Evolutionary conservation across 2,113 vertebrate genomes (phyloP).

Genomic region (Seriola dumerili): DNA sequence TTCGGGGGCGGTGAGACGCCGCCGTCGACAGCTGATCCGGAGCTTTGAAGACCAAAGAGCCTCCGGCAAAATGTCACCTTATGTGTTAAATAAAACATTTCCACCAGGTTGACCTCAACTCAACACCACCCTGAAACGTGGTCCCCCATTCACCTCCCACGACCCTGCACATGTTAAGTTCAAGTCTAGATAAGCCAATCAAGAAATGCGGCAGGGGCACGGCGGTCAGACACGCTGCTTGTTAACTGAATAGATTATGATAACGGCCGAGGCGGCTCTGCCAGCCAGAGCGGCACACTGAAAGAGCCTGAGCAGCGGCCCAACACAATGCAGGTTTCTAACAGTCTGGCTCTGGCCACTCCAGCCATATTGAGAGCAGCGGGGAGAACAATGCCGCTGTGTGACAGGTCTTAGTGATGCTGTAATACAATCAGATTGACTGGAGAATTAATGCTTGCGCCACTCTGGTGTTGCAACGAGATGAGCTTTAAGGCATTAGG

Average conservation of each 20-base stretch:
- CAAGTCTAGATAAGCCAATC: slow-evolving; percentile 56
- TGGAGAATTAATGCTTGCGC: slow-evolving; percentile 51
- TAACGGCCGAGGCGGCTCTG: slow-evolving; percentile 23
- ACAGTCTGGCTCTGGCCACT: slow-evolving; percentile 23
- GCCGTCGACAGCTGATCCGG: too few relatives aligned
- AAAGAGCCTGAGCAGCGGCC: slow-evolving; percentile 40
- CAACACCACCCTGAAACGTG: background rate
- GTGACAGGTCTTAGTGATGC: slow-evolving; percentile 65
- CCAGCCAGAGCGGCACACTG: slow-evolving; percentile 23
- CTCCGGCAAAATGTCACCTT: background rate
- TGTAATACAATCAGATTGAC: slow-evolving; percentile 68
- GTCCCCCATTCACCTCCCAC: background rate
- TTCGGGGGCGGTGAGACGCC: too few relatives aligned
- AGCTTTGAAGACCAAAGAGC: too few relatives aligned
- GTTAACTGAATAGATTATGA: slow-evolving; percentile 53
- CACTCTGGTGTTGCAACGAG: slow-evolving; percentile 41
- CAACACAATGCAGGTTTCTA: slow-evolving; percentile 45
- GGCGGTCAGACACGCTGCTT: slow-evolving; percentile 2
- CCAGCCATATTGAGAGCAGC: slow-evolving; percentile 15
- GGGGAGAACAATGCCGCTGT: slow-evolving; percentile 64
- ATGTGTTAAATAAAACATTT: background rate
- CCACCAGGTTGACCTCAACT: background rate
- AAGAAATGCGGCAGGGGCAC: background rate
- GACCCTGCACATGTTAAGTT: background rate
- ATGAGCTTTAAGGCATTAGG: slow-evolving; percentile 36